Evolutionary conservation across 2,797 vertebrate species (phyloP).

Genomic region (Florisuga fusca): DNA sequence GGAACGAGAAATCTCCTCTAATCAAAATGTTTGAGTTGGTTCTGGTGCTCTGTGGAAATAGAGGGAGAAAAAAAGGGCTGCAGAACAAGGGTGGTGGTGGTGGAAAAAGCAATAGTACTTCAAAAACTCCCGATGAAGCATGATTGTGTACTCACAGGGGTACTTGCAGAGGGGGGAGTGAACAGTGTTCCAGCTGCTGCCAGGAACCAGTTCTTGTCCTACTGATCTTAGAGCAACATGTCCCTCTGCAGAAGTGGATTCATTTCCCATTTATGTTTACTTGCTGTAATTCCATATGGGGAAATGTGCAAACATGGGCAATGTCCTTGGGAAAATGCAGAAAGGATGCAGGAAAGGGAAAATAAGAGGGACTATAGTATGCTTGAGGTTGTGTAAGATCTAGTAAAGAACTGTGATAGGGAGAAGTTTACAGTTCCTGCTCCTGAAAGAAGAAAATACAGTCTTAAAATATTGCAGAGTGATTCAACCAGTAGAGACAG

Average conservation of each 20-base stretch:
- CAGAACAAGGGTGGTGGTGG: not conserved
- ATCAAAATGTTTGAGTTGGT: not conserved
- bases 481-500: not conserved
- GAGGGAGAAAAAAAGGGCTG: not conserved
- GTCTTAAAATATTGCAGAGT: not conserved
- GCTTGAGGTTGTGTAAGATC: not conserved
- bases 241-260: not conserved
- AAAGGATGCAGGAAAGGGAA: not conserved
- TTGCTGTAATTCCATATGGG: not conserved
- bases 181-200: not conserved
- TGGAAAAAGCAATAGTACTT: not conserved
- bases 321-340: not conserved
- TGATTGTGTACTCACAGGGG: not conserved
- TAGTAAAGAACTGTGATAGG: not conserved
- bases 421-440: not conserved
- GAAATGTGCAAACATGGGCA: not conserved
- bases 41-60: not conserved
- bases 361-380: not conserved
- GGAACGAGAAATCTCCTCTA: not conserved
- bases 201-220: not conserved
- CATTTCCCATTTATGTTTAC: not conserved
- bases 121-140: not conserved
- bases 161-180: not conserved
- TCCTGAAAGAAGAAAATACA: not conserved
- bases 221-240: not conserved